Evolutionary conservation across 2,797 vertebrate species (phyloP).

Genomic region (Mormyrus proboscirostris): DNA sequence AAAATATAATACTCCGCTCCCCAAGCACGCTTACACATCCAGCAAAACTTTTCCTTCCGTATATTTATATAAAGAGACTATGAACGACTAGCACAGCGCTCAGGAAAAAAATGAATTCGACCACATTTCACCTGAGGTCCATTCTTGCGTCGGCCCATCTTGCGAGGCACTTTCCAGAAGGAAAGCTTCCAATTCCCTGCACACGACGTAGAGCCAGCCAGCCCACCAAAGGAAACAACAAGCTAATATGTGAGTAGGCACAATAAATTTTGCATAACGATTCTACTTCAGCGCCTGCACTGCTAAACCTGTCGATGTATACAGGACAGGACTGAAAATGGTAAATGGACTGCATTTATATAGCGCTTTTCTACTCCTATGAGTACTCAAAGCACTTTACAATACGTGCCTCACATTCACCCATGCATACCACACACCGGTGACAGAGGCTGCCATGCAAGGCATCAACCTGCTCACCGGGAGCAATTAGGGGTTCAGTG

Average conservation of each 20-base stretch:
- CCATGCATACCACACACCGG: too few species aligned
- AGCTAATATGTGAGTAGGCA: neutral
- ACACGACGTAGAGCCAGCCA: neutral
- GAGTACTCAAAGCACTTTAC: too few species aligned
- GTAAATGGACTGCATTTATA: too few species aligned
- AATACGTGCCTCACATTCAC: too few species aligned
- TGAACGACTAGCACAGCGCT: neutral
- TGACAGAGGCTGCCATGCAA: too few species aligned
- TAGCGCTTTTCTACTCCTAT: too few species aligned
- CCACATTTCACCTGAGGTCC: neutral
- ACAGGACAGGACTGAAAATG: neutral
- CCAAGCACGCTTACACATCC: neutral
- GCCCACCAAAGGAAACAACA: neutral
- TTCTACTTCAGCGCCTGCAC: neutral
- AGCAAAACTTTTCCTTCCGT: neutral
- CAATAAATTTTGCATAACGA: neutral
- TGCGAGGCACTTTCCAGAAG: neutral
- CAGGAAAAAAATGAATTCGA: neutral
- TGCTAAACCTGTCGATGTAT: neutral
- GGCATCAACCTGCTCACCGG: too few species aligned
- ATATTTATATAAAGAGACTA: neutral
- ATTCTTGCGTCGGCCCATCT: neutral
- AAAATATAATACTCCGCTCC: neutral
- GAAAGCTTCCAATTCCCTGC: neutral
- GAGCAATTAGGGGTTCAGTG: too few species aligned